Base-by-base conservation (phyloP, 1,140 invertebrate genomes). In the Caenorhabditis elegans region DNA sequence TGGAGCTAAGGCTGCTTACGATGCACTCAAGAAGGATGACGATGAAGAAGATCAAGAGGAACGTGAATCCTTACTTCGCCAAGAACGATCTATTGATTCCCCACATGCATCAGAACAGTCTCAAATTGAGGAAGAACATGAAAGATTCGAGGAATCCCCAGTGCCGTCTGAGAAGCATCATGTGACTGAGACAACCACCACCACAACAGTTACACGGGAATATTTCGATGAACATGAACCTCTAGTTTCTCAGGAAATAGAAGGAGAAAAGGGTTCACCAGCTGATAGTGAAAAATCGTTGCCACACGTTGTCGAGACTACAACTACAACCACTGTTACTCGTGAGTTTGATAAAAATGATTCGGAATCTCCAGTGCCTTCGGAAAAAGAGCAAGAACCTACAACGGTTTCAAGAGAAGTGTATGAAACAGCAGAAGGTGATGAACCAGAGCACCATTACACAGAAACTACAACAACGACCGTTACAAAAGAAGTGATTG, bases 1-100 rank as follows among this genome's bases (percentile, higher is more conserved):
- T 60, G 80, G 80, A 36, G 80, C 80, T 8, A 28, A 39, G 26
- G 51, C 75, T 22, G 80, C 80, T 19, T 82, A 82, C 31, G 80
- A 82, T 24, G 75, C 70, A 19, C 75, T 82, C 24, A 77, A 46
- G n/a, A 51, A 60, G 5, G 80, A 82, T 53, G 39, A 53, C 34
- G 70, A 70, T 19, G 55, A 80, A 0, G 36, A 75, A 39, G 47
- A 43, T 11, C 1, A 39, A 10, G 26, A 22, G 10, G 34, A 70
- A 53, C 49, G 15, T 8, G 39, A 43, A n/a, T n/a, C n/a, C n/a
- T n/a, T n/a, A n/a, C n/a, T 53, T 53, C 49, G 49, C 24, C n/a
- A 53, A 53, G 6, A 8, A 3, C 49, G 22, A 24, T n/a, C 2
- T n/a, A 3, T 24, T 53, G 49, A 53, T 24, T 48, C 46, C 13